These are phyloP conservation scores for Benitochromis conjunctus DNA, from an alignment of 2,113 vertebrate species.

Conservation along the genomic window DNA sequence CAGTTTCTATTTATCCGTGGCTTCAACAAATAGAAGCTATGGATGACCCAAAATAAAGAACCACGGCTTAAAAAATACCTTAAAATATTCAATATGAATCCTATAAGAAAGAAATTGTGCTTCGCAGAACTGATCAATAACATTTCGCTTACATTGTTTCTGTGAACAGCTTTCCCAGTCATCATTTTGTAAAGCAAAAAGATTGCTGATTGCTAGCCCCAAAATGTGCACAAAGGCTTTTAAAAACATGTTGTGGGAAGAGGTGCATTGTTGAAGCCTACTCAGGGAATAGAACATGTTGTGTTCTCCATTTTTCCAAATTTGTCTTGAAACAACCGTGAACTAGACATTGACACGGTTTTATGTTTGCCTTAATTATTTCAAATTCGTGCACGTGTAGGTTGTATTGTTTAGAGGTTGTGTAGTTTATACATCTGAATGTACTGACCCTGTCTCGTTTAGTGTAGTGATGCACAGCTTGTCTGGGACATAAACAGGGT, in stretches of 20 bases:
- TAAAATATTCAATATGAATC: not conserved
- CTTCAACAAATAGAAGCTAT: not conserved
- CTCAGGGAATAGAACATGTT: not conserved
- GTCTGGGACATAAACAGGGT: accelerated
- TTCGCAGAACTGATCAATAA: not conserved
- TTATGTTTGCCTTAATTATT: not conserved
- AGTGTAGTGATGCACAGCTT: accelerated
- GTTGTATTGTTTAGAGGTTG: not conserved
- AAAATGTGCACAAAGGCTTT: not conserved
- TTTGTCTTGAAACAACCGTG: not conserved
- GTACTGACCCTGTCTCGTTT: not conserved
- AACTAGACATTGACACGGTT: accelerated
- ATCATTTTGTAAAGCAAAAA: not conserved
- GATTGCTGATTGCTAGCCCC: not conserved
- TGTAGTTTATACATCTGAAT: not conserved
- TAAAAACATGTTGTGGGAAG: not conserved
- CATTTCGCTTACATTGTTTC: not conserved
- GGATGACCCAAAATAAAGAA: not conserved
- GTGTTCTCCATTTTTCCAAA: not conserved
- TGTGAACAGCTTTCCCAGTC: not conserved
- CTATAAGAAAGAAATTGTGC: not conserved
- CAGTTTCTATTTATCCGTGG: not conserved
- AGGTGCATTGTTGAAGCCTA: not conserved
- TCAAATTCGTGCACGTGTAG: not conserved
- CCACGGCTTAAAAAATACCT: not conserved